phyloP scores from a whole-genome alignment of 2,888 invertebrate species.

The Agriopis leucophaearia region DNA sequence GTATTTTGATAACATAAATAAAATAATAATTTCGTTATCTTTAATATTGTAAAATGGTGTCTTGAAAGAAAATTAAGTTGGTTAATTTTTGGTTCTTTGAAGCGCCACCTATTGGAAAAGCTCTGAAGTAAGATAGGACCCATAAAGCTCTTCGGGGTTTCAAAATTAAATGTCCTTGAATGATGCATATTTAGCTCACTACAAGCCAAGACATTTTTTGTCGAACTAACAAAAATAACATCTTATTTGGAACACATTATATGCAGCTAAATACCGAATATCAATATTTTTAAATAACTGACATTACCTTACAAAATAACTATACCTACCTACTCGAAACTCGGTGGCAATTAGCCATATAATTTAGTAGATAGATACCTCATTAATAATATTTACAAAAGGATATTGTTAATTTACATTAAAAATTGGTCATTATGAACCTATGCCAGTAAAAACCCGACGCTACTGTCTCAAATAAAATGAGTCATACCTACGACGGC shows the following conservation, averaged over 20 bases:
- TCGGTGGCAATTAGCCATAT: too few relatives aligned
- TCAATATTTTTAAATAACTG: not conserved
- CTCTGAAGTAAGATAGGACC: slow-evolving; percentile 27
- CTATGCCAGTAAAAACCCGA: not conserved
- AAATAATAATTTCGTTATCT: not conserved
- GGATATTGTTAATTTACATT: not conserved
- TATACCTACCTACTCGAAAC: too few relatives aligned
- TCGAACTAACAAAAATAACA: not conserved
- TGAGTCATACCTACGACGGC: slow-evolving; percentile 12
- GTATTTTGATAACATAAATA: too few relatives aligned
- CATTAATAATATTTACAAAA: too few relatives aligned
- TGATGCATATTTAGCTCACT: not conserved
- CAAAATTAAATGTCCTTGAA: slow-evolving; percentile 5
- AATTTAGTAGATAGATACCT: too few relatives aligned
- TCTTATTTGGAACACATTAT: not conserved
- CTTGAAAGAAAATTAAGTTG: too few relatives aligned
- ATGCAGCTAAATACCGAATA: not conserved
- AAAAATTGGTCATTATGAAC: slow-evolving; percentile 2
- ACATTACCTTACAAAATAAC: too few relatives aligned
- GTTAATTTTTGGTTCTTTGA: not conserved
- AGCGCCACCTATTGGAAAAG: slow-evolving; percentile 40
- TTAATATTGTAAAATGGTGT: too few relatives aligned
- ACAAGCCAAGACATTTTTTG: not conserved
- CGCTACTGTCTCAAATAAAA: slow-evolving; percentile 11
- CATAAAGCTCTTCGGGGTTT: slow-evolving; percentile 17